Percentiles rank a stretch among this genome's conserved stretches.
These are phyloP conservation scores for Galaxea fascicularis DNA, from an alignment of 92 coral and sea anemone genomes.

Conservation along the genomic window DNA sequence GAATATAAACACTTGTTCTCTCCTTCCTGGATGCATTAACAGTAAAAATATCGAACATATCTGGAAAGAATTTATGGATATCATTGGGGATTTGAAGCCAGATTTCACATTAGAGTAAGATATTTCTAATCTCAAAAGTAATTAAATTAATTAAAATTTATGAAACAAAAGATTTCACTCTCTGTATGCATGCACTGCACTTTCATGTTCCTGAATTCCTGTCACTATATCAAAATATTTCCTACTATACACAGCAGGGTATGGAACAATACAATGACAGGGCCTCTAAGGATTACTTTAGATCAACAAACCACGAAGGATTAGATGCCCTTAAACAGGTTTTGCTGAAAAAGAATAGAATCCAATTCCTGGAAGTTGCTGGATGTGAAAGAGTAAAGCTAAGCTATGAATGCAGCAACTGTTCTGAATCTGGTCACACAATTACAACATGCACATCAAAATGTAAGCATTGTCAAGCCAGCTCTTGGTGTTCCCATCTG, in stretches of 20 bases:
- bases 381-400: slow-evolving; percentile 62
- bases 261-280: slow-evolving; percentile 64
- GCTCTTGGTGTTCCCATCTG: slow-evolving; percentile 64
- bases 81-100: slow-evolving; percentile 58
- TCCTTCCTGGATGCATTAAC: slow-evolving; percentile 49
- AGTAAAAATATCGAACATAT: slow-evolving; percentile 47
- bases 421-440: slow-evolving; percentile 51
- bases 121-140: slow-evolving; percentile 40
- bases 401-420: slow-evolving; percentile 59
- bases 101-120: slow-evolving; percentile 42
- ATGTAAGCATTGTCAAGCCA: slow-evolving; percentile 56
- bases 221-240: slow-evolving; percentile 46
- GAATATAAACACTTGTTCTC: slow-evolving; percentile 46
- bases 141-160: too few relatives aligned
- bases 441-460: slow-evolving; percentile 67
- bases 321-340: slow-evolving; percentile 62
- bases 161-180: neutral
- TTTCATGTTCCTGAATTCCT: slow-evolving; percentile 67
- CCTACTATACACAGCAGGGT: slow-evolving; percentile 65
- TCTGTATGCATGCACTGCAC: slow-evolving; percentile 69
- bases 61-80: slow-evolving; percentile 54
- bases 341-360: slow-evolving; percentile 65
- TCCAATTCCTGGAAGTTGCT: slow-evolving; percentile 57
- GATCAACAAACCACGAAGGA: slow-evolving; percentile 68
- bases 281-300: slow-evolving; percentile 59